Conservation (phyloP, 2,113 vertebrate genomes). For the Limnothrissa miodon region DNA sequence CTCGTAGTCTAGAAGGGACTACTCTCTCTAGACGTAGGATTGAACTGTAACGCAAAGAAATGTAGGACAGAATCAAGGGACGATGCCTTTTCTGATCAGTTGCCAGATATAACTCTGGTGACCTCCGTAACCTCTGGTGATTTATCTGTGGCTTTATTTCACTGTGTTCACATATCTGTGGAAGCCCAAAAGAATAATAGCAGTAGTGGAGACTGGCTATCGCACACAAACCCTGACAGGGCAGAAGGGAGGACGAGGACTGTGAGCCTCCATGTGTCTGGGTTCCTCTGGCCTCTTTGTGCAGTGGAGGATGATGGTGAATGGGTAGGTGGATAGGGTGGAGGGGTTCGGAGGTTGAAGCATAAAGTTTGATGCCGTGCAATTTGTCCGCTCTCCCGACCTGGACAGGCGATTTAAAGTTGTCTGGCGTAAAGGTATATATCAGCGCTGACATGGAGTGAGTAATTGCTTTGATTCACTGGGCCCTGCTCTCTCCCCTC, state of each 20-base stretch:
- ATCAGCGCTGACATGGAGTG: slow-evolving; percentile 43
- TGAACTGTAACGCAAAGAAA: slow-evolving; percentile 25
- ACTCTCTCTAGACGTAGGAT: slow-evolving; percentile 13
- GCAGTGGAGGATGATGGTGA: neutral
- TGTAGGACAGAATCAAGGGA: slow-evolving; percentile 37
- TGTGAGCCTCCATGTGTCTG: slow-evolving; percentile 5
- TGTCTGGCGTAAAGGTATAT: slow-evolving; percentile 32
- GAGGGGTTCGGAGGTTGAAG: neutral
- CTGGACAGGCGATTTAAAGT: slow-evolving; percentile 52
- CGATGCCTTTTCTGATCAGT: slow-evolving; percentile 3
- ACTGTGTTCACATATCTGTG: neutral
- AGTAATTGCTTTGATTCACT: slow-evolving; percentile 45
- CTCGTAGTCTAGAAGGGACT: slow-evolving; percentile 19
- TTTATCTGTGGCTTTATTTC: neutral
- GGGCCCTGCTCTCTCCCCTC: neutral
- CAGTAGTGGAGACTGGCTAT: neutral
- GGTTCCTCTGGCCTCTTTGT: slow-evolving; percentile 22
- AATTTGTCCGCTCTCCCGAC: slow-evolving; percentile 42
- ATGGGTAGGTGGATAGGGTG: neutral
- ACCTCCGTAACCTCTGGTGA: neutral
- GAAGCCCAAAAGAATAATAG: neutral
- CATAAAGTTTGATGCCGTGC: slow-evolving; percentile 39
- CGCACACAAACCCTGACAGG: neutral
- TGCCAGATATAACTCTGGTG: neutral
- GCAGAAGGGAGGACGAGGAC: neutral